phyloP scores from a whole-genome alignment of 2,888 invertebrate genomes.

The Perdita meconis region DNA sequence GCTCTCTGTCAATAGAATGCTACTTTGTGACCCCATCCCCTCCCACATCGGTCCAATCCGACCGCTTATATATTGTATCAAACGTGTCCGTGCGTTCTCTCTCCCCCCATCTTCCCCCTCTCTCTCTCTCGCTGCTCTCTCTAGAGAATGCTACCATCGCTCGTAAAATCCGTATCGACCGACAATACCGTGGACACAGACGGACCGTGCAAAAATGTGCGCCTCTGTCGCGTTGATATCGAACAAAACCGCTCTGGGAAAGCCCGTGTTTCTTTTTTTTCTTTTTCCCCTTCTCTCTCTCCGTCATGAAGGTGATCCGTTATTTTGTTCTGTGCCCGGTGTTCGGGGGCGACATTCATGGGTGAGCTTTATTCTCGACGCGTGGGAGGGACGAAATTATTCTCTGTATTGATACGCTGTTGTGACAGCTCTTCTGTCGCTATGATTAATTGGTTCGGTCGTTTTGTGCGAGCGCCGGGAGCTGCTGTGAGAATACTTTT shows the following conservation, averaged over 20 bases:
- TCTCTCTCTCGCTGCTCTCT: no score
- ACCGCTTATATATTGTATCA: conserved; percentile 75
- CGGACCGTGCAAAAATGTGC: conserved; percentile 38
- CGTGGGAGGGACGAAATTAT: not conserved
- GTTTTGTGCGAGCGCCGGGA: no score
- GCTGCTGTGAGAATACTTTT: no score
- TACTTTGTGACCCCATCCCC: conserved; percentile 70
- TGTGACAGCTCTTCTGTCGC: not conserved
- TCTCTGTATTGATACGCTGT: not conserved
- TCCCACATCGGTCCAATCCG: conserved; percentile 40
- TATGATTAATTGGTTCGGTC: no score
- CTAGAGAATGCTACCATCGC: conserved; percentile 60
- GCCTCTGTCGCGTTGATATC: conserved; percentile 34
- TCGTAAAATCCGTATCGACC: conserved; percentile 73
- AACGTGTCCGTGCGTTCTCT: conserved; percentile 66
- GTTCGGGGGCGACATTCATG: not conserved
- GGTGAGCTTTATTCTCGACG: not conserved
- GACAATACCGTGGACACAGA: conserved; percentile 50
- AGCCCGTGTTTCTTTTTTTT: conserved; percentile 4
- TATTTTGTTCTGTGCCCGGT: conserved; percentile 7
- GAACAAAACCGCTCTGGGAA: conserved; percentile 33
- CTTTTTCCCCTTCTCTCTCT: no score
- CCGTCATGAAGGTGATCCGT: conserved; percentile 20
- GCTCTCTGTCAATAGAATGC: conserved; percentile 79
- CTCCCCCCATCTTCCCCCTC: no score